phyloP scores from a whole-genome alignment of 2,113 vertebrate species.

The Coptodon rendalli region DNA sequence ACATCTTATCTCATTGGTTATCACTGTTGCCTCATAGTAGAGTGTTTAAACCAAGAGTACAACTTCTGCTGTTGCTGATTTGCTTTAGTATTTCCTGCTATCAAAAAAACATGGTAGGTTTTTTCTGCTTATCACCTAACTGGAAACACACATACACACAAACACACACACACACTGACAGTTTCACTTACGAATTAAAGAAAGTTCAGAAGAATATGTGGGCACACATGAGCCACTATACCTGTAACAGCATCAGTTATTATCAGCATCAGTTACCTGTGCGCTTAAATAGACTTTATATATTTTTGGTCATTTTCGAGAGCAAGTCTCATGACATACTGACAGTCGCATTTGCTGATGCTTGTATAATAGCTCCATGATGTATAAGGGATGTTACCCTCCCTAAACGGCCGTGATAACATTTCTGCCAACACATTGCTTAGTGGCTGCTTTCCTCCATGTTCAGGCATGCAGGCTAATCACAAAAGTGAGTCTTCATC shows the following conservation, averaged over 20 bases:
- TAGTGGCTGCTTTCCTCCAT: neutral
- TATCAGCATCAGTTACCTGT: neutral
- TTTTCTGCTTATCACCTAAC: neutral
- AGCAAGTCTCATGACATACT: neutral
- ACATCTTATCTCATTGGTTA: neutral
- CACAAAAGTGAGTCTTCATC: slow-evolving; percentile 16
- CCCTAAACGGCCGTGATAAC: neutral
- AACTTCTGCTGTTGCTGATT: neutral
- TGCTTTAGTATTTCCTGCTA: neutral
- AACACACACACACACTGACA: neutral
- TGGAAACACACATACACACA: neutral
- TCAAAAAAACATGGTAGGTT: neutral
- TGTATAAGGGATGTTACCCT: neutral
- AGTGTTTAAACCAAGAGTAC: neutral
- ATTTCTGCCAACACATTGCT: neutral
- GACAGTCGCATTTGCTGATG: slow-evolving; percentile 2
- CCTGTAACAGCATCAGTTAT: neutral
- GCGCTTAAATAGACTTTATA: neutral
- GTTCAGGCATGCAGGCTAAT: slow-evolving; percentile 9
- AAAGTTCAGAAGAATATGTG: neutral
- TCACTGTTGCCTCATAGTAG: neutral
- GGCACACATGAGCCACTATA: neutral
- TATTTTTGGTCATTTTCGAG: neutral
- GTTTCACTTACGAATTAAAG: neutral
- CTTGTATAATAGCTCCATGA: neutral